Evolutionary conservation across 2,113 vertebrate species (phyloP).

Genomic region (Gobiocypris rarus): DNA sequence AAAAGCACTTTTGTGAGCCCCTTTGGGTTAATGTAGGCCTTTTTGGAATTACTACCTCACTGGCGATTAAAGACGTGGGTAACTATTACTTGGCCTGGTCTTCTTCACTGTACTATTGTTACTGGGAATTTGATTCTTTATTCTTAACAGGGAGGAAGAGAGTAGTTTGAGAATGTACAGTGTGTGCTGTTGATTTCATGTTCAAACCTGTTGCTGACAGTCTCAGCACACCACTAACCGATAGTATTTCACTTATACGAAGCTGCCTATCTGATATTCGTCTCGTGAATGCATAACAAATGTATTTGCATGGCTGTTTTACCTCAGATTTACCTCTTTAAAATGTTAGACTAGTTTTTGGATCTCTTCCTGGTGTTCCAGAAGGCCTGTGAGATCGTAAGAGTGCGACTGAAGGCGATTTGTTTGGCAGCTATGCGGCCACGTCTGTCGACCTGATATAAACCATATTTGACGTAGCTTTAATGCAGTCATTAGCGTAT

Average conservation of each 20-base stretch:
- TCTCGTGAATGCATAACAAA: neutral
- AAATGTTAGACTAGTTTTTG: neutral
- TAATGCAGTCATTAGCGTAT: constrained; percentile 52
- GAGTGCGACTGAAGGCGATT: constrained; percentile 21
- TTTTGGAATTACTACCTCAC: constrained; percentile 43
- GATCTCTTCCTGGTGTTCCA: constrained; percentile 8
- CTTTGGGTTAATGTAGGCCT: constrained; percentile 36
- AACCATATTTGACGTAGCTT: constrained; percentile 49
- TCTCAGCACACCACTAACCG: neutral
- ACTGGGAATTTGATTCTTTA: neutral
- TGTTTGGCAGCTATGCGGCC: constrained; percentile 30
- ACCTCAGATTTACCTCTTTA: neutral
- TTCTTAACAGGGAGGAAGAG: neutral
- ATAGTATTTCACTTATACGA: neutral
- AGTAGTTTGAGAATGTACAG: neutral
- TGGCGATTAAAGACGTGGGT: constrained; percentile 43
- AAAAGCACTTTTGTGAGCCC: constrained; percentile 66
- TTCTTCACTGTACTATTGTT: neutral
- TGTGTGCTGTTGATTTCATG: neutral
- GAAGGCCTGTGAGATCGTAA: constrained; percentile 20
- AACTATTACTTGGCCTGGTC: constrained; percentile 36
- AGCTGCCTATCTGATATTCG: neutral
- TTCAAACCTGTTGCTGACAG: neutral
- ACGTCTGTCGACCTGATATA: constrained; percentile 50
- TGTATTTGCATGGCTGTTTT: constrained; percentile 8